Conservation (phyloP, 2,797 vertebrate species). For the Sphenopsis melanotis region DNA sequence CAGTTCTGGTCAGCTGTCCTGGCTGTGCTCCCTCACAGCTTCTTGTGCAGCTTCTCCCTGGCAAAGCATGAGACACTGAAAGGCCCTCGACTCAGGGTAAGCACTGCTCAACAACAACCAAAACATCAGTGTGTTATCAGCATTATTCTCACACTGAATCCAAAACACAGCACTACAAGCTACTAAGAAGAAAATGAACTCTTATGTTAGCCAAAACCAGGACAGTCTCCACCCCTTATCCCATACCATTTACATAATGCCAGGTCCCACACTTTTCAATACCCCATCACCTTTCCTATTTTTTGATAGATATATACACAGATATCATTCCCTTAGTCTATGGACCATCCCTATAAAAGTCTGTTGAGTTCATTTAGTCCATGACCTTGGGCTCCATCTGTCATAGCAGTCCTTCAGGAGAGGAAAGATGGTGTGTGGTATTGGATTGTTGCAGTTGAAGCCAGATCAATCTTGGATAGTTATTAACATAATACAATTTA, state of each 20-base stretch:
- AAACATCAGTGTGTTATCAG: neutral
- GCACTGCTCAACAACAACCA: neutral
- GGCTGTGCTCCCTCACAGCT: neutral
- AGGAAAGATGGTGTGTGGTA: neutral
- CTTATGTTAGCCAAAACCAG: neutral
- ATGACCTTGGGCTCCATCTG: neutral
- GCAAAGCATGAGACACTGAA: neutral
- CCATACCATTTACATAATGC: neutral
- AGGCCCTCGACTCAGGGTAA: neutral
- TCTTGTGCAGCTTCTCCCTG: neutral
- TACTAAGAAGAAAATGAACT: neutral
- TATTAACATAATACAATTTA: neutral
- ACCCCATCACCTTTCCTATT: neutral
- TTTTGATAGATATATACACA: neutral
- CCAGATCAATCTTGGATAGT: neutral
- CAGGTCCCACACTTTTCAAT: neutral
- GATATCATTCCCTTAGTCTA: neutral
- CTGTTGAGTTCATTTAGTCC: neutral
- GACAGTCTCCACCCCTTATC: neutral
- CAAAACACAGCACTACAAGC: neutral
- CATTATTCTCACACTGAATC: neutral
- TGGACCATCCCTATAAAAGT: neutral
- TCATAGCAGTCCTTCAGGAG: neutral
- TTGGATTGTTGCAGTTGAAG: neutral
- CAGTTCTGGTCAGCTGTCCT: neutral